These are phyloP conservation scores for Macropodus opercularis DNA, from an alignment of 2,797 vertebrate genomes.

Conservation along the genomic window DNA sequence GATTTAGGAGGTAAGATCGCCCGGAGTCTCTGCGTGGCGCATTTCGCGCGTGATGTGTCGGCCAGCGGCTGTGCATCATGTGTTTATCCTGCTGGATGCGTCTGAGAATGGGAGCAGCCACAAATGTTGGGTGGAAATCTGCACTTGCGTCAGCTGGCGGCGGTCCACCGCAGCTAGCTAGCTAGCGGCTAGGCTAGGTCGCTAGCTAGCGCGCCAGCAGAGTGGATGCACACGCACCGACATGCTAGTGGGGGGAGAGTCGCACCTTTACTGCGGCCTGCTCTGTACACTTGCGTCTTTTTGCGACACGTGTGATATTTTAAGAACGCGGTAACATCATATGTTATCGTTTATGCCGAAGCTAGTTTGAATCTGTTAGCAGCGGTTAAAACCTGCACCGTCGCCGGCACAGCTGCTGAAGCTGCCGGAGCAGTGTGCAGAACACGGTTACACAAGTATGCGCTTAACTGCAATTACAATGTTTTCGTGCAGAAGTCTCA, in stretches of 20 bases:
- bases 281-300: fast-evolving
- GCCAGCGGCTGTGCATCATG: constrained; percentile 55
- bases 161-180: constrained; percentile 63
- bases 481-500: fast-evolving
- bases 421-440: constrained; percentile 27
- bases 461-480: background rate
- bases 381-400: constrained; percentile 36
- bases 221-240: constrained; percentile 1
- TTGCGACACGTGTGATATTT: background rate
- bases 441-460: background rate
- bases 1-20: constrained; percentile 77
- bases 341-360: constrained; percentile 12
- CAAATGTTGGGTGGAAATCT: constrained; percentile 72
- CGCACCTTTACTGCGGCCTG: background rate
- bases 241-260: background rate
- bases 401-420: constrained; percentile 48
- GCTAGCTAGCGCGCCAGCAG: constrained; percentile 19
- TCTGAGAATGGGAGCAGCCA: constrained; percentile 63
- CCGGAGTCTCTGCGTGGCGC: constrained; percentile 25
- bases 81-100: constrained; percentile 49
- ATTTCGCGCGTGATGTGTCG: constrained; percentile 32
- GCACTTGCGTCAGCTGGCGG: constrained; percentile 80
- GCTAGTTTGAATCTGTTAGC: constrained; percentile 12
- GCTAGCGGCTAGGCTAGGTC: constrained; percentile 55
- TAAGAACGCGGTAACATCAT: background rate